These are phyloP conservation scores for Otus sunia DNA, from an alignment of 2,113 vertebrate species.

Conservation along the genomic window DNA sequence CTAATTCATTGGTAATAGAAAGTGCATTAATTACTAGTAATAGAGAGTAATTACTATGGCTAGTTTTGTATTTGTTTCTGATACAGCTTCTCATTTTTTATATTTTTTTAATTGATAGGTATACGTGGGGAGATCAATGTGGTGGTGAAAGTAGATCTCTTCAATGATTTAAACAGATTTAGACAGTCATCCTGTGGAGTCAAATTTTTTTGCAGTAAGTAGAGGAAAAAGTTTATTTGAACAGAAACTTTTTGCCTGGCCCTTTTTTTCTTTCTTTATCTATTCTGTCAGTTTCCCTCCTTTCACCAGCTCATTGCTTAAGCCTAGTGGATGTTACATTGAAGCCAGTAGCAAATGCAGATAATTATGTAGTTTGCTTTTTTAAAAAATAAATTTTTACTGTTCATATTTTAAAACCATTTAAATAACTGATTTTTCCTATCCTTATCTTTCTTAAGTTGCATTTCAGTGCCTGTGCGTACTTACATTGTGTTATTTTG, in stretches of 20 bases:
- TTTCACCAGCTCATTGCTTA: neutral
- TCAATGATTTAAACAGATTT: slow-evolving; percentile 97
- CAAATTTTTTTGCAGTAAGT: slow-evolving; percentile 99
- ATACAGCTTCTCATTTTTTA: neutral
- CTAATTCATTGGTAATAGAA: neutral
- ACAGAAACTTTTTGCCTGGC: neutral
- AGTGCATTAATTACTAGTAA: neutral
- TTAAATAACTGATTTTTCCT: neutral
- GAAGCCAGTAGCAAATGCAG: neutral
- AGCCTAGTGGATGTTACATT: neutral
- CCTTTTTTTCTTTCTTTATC: neutral
- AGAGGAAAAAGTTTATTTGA: neutral
- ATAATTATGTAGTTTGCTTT: neutral
- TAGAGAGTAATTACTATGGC: neutral
- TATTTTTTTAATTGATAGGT: slow-evolving; percentile 68
- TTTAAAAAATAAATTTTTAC: neutral
- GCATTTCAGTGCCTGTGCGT: neutral
- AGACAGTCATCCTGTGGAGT: slow-evolving; percentile 97
- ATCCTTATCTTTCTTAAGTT: neutral
- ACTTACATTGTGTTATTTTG: fast-evolving
- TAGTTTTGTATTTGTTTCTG: neutral
- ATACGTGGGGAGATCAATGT: slow-evolving; percentile 97
- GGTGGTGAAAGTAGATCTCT: slow-evolving; percentile 96
- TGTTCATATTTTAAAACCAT: neutral
- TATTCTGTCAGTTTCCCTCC: neutral